Evolutionary conservation across 2,113 vertebrate species (phyloP).

Genomic region (Lathamus discolor): DNA sequence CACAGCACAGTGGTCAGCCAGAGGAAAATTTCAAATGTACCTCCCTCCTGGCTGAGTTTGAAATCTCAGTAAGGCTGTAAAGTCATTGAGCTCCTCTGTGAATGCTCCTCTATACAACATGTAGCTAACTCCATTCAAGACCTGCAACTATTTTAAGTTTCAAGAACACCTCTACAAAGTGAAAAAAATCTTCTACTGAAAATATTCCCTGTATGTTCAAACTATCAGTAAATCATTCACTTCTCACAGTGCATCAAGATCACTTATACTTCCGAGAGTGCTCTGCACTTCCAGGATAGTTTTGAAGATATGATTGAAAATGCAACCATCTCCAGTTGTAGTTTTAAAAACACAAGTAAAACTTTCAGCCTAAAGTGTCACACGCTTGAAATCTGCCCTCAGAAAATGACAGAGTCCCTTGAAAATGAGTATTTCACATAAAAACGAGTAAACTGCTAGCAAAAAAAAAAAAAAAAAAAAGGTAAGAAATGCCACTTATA

Average conservation of each 20-base stretch:
- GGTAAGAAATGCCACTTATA: slow-evolving; percentile 59
- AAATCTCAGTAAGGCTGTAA: not conserved
- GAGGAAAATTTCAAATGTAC: not conserved
- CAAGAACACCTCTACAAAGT: slow-evolving; percentile 9
- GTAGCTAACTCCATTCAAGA: not conserved
- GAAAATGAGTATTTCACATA: slow-evolving; percentile 16
- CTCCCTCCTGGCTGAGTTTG: not conserved
- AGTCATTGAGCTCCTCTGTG: not conserved
- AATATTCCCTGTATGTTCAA: not conserved
- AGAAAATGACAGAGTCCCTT: slow-evolving; percentile 16
- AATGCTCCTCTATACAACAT: not conserved
- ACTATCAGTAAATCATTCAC: not conserved
- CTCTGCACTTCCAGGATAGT: not conserved
- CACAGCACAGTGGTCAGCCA: not conserved
- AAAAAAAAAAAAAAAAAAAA: slow-evolving; percentile 11
- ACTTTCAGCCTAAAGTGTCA: not conserved
- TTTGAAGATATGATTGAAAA: slow-evolving; percentile 19
- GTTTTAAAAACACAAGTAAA: not conserved
- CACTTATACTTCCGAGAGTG: not conserved
- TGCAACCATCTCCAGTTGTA: not conserved
- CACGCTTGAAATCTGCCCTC: not conserved
- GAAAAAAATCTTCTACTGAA: not conserved
- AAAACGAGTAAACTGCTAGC: slow-evolving; percentile 40
- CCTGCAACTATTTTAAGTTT: slow-evolving; percentile 17
- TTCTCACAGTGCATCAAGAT: not conserved